These are phyloP conservation scores for Lutraria rhynchaena DNA, from an alignment of 1,140 invertebrate genomes.

Conservation along the genomic window DNA sequence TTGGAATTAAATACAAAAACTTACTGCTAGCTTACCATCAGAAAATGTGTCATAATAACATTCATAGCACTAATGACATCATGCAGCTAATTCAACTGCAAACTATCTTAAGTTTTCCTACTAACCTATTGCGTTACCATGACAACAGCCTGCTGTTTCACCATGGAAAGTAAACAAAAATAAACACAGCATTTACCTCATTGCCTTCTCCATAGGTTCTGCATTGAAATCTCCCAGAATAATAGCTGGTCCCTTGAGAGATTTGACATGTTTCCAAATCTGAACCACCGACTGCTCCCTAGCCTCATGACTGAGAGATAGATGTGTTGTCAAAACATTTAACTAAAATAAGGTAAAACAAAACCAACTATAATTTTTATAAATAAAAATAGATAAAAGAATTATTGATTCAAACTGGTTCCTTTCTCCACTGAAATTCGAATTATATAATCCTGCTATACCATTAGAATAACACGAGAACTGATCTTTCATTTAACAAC, in stretches of 20 bases:
- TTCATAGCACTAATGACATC: too few relatives aligned
- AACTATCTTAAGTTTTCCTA: not conserved
- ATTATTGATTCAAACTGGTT: too few relatives aligned
- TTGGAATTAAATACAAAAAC: not conserved
- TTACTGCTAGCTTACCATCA: not conserved
- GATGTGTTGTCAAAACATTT: slow-evolving; percentile 68
- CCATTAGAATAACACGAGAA: too few relatives aligned
- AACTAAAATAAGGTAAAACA: slow-evolving; percentile 52
- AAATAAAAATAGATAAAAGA: too few relatives aligned
- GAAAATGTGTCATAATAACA: not conserved
- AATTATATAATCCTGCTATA: too few relatives aligned
- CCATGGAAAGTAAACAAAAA: not conserved
- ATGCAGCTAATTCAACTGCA: too few relatives aligned
- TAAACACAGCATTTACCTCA: slow-evolving; percentile 56
- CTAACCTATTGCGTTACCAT: not conserved
- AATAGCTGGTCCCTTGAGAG: slow-evolving; percentile 62
- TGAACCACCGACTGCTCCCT: slow-evolving; percentile 66
- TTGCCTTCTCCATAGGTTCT: slow-evolving; percentile 65
- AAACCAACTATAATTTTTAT: too few relatives aligned
- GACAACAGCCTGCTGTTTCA: not conserved
- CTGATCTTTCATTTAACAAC: too few relatives aligned
- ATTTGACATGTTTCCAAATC: slow-evolving; percentile 63
- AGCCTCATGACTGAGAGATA: slow-evolving; percentile 72
- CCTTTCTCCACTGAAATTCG: too few relatives aligned
- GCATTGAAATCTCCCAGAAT: slow-evolving; percentile 73